Percentiles rank a stretch among this genome's conserved stretches.
Evolutionary conservation across 2,113 vertebrate genomes (phyloP).

Genomic region (Dicrurus megarhynchus): DNA sequence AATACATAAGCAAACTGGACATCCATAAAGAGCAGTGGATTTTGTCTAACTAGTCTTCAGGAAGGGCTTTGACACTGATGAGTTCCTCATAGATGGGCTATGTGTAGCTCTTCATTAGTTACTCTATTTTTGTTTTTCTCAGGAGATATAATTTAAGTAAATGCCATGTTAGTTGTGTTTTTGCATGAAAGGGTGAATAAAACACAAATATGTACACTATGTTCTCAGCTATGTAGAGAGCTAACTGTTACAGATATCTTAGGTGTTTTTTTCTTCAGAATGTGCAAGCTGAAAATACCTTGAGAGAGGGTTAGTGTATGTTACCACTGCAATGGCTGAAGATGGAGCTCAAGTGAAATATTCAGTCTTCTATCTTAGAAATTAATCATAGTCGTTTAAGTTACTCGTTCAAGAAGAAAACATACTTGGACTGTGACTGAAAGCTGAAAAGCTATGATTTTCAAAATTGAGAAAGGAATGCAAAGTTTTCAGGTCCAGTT

Average conservation of each 20-base stretch:
- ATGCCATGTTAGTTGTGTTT: rapidly evolving
- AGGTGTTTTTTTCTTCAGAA: neutral
- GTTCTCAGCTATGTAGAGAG: neutral
- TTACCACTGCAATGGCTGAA: neutral
- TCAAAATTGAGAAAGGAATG: neutral
- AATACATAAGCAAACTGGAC: neutral
- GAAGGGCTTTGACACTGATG: neutral
- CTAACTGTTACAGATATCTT: neutral
- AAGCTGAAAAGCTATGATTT: neutral
- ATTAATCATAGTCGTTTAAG: neutral
- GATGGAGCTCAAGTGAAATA: neutral
- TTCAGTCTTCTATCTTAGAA: neutral
- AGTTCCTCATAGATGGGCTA: neutral
- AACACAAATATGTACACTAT: neutral
- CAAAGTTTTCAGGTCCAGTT: neutral
- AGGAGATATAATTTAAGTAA: neutral
- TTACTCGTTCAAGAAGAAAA: neutral
- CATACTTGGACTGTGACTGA: neutral
- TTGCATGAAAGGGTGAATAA: neutral
- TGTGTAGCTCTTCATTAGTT: neutral
- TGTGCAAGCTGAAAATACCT: neutral
- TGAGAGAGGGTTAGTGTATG: neutral
- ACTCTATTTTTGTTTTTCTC: neutral
- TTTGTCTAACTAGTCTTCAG: neutral
- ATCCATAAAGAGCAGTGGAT: neutral